Conservation (phyloP, 2,797 vertebrate species). For the Podargus strigoides region DNA sequence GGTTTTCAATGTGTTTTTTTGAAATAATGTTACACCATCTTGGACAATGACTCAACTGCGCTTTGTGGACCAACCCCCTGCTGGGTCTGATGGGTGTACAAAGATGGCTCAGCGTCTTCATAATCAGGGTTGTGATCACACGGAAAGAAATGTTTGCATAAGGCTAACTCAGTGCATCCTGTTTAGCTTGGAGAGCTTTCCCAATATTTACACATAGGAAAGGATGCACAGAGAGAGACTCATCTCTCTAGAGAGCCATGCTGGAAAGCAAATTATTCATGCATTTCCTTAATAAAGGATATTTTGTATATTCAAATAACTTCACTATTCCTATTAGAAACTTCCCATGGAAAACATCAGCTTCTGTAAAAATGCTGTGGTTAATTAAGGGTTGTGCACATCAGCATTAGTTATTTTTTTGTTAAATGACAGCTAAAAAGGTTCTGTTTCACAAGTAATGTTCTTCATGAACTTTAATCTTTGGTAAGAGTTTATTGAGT, state of each 20-base stretch:
- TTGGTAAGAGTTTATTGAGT: not conserved
- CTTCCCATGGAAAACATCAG: not conserved
- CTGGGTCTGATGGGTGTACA: not conserved
- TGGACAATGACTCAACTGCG: not conserved
- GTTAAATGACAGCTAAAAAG: not conserved
- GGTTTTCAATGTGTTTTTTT: not conserved
- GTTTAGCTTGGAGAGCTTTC: not conserved
- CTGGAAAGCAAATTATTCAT: not conserved
- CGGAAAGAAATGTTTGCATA: not conserved
- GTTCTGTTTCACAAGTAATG: not conserved
- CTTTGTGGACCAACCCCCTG: not conserved
- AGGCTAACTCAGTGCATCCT: not conserved
- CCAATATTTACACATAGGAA: not conserved
- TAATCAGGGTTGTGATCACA: not conserved
- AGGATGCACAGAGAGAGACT: not conserved
- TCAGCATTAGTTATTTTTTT: not conserved
- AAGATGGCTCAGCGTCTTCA: not conserved
- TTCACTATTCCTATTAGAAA: not conserved
- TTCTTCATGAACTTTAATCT: not conserved
- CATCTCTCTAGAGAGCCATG: not conserved
- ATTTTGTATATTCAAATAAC: not conserved
- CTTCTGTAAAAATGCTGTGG: slow-evolving; percentile 8
- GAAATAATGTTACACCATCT: not conserved
- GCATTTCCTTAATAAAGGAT: not conserved
- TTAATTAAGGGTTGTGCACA: not conserved